A percentile compares a stretch with the other conserved stretches of the same genome.
Evolutionary conservation across 2,797 vertebrate species (phyloP).

Genomic region (Borostomias antarcticus): DNA sequence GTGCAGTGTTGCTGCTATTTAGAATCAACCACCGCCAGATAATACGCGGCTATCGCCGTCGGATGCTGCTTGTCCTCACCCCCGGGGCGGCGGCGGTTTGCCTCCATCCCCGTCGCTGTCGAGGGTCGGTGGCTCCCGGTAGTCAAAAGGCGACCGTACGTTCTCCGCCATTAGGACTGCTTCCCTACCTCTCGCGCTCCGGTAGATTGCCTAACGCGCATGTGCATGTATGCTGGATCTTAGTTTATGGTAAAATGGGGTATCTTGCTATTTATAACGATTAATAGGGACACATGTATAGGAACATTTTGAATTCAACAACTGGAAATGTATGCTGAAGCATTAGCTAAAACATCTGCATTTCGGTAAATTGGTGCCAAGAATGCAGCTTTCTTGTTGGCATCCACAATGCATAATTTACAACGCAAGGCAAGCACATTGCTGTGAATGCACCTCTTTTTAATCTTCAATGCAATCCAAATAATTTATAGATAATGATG

Average conservation of each 20-base stretch:
- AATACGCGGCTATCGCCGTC: not conserved
- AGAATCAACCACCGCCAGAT: not conserved
- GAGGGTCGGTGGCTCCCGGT: slow-evolving; percentile 84
- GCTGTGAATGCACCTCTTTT: slow-evolving; percentile 39
- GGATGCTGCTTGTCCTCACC: slow-evolving; percentile 66
- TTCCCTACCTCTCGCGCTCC: slow-evolving; percentile 64
- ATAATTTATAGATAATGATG: slow-evolving; percentile 45
- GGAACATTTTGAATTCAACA: not conserved
- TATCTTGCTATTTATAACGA: slow-evolving; percentile 38
- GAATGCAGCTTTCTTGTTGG: not conserved
- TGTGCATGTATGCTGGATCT: slow-evolving; percentile 69
- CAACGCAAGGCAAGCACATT: not conserved
- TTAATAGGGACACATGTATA: not conserved
- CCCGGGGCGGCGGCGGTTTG: slow-evolving; percentile 77
- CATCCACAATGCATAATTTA: no score
- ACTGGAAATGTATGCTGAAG: not conserved
- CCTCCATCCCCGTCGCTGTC: slow-evolving; percentile 85
- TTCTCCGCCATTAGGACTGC: slow-evolving; percentile 85
- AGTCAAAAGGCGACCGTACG: slow-evolving; percentile 84
- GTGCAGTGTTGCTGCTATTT: slow-evolving; percentile 40
- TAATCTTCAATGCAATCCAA: slow-evolving; percentile 57
- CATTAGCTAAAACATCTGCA: no score
- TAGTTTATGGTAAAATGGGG: slow-evolving; percentile 66
- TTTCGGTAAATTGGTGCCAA: no score
- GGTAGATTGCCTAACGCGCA: slow-evolving; percentile 66